Conservation (phyloP, 2,888 invertebrate genomes). For the Drosophila anceps region DNA sequence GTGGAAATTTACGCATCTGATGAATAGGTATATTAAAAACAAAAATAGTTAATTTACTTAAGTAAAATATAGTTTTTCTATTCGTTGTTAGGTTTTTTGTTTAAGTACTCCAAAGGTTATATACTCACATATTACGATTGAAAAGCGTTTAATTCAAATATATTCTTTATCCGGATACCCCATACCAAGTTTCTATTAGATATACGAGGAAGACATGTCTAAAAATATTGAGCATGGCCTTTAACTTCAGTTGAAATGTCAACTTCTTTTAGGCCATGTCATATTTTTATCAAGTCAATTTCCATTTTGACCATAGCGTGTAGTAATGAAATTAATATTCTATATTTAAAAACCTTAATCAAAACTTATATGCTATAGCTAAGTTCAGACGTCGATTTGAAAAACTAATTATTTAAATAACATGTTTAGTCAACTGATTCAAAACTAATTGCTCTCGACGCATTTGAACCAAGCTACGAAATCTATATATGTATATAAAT, state of each 20-base stretch:
- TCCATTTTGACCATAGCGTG: background rate
- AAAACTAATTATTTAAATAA: background rate
- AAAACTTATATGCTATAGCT: slow-evolving; percentile 16
- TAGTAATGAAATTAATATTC: background rate
- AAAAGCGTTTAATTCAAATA: slow-evolving; percentile 13
- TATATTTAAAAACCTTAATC: slow-evolving; percentile 5
- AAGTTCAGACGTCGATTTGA: background rate
- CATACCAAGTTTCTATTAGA: slow-evolving; percentile 33
- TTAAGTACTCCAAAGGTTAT: background rate
- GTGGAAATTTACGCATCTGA: slow-evolving; percentile 90
- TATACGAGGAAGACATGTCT: slow-evolving; percentile 18
- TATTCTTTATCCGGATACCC: slow-evolving; percentile 28
- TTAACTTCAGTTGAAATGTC: background rate
- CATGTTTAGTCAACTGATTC: background rate
- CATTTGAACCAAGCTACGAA: slow-evolving; percentile 7
- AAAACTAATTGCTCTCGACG: background rate
- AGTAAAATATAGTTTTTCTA: background rate
- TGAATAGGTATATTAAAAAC: slow-evolving; percentile 23
- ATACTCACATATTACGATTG: slow-evolving; percentile 36
- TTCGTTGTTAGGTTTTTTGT: background rate
- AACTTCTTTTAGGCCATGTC: background rate
- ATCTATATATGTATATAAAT: background rate
- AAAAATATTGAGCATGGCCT: background rate
- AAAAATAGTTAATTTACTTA: slow-evolving; percentile 3
- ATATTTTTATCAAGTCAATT: slow-evolving; percentile 22